phyloP scores from a whole-genome alignment of 2,888 invertebrate species.

The Heliconius charithonia region DNA sequence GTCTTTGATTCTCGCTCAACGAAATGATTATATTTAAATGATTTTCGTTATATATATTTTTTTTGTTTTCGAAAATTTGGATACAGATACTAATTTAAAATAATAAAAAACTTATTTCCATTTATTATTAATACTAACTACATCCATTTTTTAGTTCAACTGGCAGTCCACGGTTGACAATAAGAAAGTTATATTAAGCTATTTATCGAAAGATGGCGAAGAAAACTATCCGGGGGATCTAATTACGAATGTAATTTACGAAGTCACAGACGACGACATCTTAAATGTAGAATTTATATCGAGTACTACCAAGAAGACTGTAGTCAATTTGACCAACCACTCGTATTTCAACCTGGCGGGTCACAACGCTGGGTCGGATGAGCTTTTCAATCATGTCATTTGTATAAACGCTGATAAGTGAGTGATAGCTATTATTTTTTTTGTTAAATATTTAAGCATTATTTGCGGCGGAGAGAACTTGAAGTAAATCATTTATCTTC shows the following conservation, averaged over 20 bases:
- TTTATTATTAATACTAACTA: neutral
- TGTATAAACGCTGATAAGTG: conserved; percentile 89
- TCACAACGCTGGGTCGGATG: conserved; percentile 86
- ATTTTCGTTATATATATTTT: too few species aligned
- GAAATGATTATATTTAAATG: neutral
- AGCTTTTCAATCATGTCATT: conserved; percentile 87
- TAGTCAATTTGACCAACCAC: conserved; percentile 95
- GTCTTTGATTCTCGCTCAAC: too few species aligned
- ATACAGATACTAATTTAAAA: too few species aligned
- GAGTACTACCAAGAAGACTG: conserved; percentile 89
- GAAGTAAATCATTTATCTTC: too few species aligned
- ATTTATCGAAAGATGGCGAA: conserved; percentile 90
- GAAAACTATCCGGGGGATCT: conserved; percentile 96
- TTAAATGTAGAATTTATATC: conserved; percentile 89
- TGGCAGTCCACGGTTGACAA: conserved; percentile 87
- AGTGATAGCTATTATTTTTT: conserved; percentile 48
- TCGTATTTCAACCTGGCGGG: conserved; percentile 97
- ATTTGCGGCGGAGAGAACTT: neutral
- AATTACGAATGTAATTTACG: conserved; percentile 87
- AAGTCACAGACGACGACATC: conserved; percentile 87
- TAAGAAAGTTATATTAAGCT: conserved; percentile 87
- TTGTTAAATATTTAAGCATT: neutral
- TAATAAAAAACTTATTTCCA: too few species aligned
- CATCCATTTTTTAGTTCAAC: conserved; percentile 71
- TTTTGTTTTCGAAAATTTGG: too few species aligned